phyloP scores from a whole-genome alignment of 2,797 vertebrate genomes.

The Mus minutoides region DNA sequence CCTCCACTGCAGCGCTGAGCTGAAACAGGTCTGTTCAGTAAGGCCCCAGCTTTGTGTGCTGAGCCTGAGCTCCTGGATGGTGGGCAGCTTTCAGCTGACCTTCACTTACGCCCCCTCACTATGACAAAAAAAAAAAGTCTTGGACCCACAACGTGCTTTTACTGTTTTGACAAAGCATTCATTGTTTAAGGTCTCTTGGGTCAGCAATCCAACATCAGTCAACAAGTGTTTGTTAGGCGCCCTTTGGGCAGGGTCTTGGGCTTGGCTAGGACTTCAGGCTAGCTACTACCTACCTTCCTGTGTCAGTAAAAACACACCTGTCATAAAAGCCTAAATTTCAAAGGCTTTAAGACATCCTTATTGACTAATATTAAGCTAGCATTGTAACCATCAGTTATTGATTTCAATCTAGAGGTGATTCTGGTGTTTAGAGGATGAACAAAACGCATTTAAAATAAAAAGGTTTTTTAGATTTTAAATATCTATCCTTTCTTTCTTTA shows the following conservation, averaged over 20 bases:
- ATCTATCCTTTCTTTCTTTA: background rate
- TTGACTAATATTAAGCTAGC: background rate
- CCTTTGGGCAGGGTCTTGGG: background rate
- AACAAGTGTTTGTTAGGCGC: conserved; percentile 74
- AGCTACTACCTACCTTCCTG: background rate
- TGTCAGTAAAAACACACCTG: background rate
- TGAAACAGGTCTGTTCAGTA: conserved; percentile 41
- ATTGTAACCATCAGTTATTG: background rate
- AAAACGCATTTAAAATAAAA: background rate
- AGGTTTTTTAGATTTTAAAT: background rate
- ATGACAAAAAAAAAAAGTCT: background rate
- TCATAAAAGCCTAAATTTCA: background rate
- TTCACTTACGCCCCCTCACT: background rate
- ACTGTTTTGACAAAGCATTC: conserved; percentile 41
- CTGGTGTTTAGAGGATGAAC: background rate
- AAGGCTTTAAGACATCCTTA: background rate
- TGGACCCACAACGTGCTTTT: background rate
- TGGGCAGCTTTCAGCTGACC: background rate
- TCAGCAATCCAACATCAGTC: conserved; percentile 55
- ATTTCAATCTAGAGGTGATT: conserved; percentile 10
- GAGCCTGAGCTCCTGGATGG: background rate
- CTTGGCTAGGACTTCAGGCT: conserved; percentile 32
- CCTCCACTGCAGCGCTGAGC: background rate
- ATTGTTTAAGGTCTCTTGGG: conserved; percentile 49
- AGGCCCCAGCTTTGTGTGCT: background rate